These are phyloP conservation scores for Erpornis zantholeuca DNA, from an alignment of 2,113 vertebrate species.

Conservation along the genomic window DNA sequence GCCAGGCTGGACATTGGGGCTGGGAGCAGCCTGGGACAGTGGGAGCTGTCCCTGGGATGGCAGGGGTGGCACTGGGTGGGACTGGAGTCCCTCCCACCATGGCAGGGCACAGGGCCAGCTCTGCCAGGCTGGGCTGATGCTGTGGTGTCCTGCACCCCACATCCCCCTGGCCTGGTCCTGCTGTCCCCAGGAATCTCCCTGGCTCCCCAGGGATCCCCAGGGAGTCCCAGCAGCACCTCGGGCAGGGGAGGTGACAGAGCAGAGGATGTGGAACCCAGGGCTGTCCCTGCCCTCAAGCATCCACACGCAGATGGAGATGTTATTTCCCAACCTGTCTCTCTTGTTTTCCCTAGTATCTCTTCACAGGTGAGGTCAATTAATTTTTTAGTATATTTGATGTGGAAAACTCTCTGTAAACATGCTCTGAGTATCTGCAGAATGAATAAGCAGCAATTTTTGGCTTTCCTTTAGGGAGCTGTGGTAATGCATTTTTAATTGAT, in stretches of 20 bases:
- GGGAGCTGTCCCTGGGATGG: background rate
- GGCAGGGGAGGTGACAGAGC: background rate
- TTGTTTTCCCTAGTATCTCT: background rate
- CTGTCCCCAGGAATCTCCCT: too few species aligned
- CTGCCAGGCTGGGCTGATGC: fast-evolving
- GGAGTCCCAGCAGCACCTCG: fast-evolving
- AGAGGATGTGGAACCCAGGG: fast-evolving
- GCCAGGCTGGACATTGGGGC: background rate
- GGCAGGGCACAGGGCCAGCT: background rate
- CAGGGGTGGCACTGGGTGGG: fast-evolving
- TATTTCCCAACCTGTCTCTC: background rate
- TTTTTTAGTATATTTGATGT: background rate
- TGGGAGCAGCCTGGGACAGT: background rate
- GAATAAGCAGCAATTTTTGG: background rate
- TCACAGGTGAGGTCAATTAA: background rate
- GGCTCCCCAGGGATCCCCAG: background rate
- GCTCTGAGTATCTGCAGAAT: background rate
- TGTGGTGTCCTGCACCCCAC: fast-evolving
- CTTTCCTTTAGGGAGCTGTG: background rate
- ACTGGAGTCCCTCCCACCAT: fast-evolving
- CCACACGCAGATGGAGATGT: background rate
- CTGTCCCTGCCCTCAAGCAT: fast-evolving
- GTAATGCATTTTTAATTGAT: conserved; percentile 1
- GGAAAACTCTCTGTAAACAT: background rate
- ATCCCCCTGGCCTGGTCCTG: fast-evolving